Evolutionary conservation across 2,888 invertebrate genomes (phyloP).

Genomic region (Dryadula phaetusa): DNA sequence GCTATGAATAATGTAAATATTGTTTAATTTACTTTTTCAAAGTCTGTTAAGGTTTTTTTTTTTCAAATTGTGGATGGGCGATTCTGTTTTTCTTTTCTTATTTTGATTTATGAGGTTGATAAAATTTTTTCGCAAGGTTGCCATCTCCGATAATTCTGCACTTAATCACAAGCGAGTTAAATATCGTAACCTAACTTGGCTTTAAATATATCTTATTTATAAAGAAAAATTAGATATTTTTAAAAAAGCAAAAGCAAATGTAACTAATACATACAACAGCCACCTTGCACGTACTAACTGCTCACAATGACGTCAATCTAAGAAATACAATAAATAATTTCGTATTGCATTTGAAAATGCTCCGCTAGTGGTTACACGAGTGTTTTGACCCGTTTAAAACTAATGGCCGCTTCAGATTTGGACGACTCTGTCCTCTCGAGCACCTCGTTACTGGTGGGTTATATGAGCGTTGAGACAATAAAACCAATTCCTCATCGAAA

Average conservation of each 20-base stretch:
- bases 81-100: neutral
- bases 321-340: constrained; percentile 2
- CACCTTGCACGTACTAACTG: too few species aligned
- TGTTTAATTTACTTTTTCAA: neutral
- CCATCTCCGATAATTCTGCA: too few species aligned
- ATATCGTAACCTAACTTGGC: too few species aligned
- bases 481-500: constrained; percentile 15
- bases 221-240: too few species aligned
- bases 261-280: too few species aligned
- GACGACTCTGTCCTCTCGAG: constrained; percentile 44
- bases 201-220: too few species aligned
- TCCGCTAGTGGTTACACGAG: constrained; percentile 28
- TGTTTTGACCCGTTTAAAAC: constrained; percentile 48
- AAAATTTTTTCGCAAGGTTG: too few species aligned
- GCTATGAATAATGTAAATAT: constrained; percentile 27
- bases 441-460: constrained; percentile 42
- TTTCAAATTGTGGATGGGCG: neutral
- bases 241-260: too few species aligned
- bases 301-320: neutral
- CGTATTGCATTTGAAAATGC: constrained; percentile 11
- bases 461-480: constrained; percentile 31
- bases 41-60: constrained; percentile 10
- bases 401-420: constrained; percentile 48
- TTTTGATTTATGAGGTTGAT: too few species aligned
- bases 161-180: too few species aligned